These are phyloP conservation scores for Athalia rosae DNA, from an alignment of 2,888 invertebrate genomes.

Conservation along the genomic window DNA sequence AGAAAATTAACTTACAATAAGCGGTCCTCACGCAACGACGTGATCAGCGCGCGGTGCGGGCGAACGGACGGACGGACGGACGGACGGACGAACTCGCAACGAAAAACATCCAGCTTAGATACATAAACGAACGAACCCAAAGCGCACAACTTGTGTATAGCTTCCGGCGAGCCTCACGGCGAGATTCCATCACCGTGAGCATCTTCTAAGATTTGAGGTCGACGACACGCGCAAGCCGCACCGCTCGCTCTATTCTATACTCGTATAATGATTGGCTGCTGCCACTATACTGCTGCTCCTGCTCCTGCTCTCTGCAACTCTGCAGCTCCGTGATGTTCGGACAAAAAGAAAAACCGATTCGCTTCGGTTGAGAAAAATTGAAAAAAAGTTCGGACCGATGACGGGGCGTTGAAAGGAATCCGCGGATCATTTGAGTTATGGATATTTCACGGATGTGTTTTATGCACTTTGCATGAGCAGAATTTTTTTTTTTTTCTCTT, in stretches of 20 bases:
- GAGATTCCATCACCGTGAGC: conserved; percentile 29
- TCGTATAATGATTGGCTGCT: not conserved
- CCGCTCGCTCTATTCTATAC: not conserved
- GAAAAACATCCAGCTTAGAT: not conserved
- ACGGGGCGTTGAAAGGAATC: too few relatives aligned
- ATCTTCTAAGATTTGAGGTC: conserved; percentile 32
- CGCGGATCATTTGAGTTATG: too few relatives aligned
- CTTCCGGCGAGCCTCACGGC: conserved; percentile 32
- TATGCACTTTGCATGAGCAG: too few relatives aligned
- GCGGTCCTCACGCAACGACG: too few relatives aligned
- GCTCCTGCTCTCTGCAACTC: not conserved
- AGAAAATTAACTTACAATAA: too few relatives aligned
- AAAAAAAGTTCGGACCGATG: not conserved
- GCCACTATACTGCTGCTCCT: not conserved
- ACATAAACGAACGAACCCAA: not conserved
- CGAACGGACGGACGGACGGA: too few relatives aligned
- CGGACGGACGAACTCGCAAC: too few relatives aligned
- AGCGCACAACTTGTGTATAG: not conserved
- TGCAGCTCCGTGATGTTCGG: not conserved
- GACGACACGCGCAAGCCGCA: conserved; percentile 33
- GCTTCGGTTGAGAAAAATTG: conserved; percentile 34
- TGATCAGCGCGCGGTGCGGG: too few relatives aligned
- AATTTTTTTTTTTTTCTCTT: too few relatives aligned
- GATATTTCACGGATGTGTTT: too few relatives aligned
- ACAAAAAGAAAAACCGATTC: conserved; percentile 14